Evolutionary conservation across 2,113 vertebrate genomes (phyloP), one percentile per base, ranked within the genome.

Genomic region (Epinephelus fuscoguttatus): DNA sequence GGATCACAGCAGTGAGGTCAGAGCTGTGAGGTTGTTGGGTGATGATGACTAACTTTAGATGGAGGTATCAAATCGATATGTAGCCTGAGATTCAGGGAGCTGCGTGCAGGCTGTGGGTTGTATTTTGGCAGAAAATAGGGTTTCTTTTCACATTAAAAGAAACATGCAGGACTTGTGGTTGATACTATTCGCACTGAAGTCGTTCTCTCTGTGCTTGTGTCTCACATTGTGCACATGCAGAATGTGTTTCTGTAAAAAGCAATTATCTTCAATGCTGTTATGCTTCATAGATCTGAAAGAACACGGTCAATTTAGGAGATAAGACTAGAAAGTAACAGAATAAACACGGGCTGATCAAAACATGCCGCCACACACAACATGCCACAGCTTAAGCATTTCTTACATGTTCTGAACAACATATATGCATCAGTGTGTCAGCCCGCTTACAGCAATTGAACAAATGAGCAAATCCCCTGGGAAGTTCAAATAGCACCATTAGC

Each of bases 21-120:
- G 72, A 75, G 86, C 80, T 71, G 80, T 61, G 79, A 87, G 87
- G 85, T 85, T 86, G 88, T 70, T 40, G 71, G 76, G 74, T 90
- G 75, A 83, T 80, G 81, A 91, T 80, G 81, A 91, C 92, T 94
- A 94, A 95, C 86, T 94, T 93, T 92, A 94, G 92, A 94, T 74
- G 70, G 40, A 84, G 89, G 91, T 75, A 86, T 89, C 80, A 85
- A 79, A 93, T 94, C 91, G 71, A 95, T 93, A 84, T 47, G 82
- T 62, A 76, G 89, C 78, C 76, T 73, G 78, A 86, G 76, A 37
- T 37, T 17, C 6, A n/a, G 67, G 30, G 25, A 30, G 52, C 66
- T 75, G 70, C 77, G 25, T 37, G 14, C 45, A 55, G 19, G 63
- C 61, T 52, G 78, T 63, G 61, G 79, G 76, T 15, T 49, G 77